A percentile compares a stretch with the other conserved stretches of the same genome.
These are phyloP conservation scores for Plodia interpunctella DNA, from an alignment of 1,140 invertebrate genomes.

Conservation along the genomic window DNA sequence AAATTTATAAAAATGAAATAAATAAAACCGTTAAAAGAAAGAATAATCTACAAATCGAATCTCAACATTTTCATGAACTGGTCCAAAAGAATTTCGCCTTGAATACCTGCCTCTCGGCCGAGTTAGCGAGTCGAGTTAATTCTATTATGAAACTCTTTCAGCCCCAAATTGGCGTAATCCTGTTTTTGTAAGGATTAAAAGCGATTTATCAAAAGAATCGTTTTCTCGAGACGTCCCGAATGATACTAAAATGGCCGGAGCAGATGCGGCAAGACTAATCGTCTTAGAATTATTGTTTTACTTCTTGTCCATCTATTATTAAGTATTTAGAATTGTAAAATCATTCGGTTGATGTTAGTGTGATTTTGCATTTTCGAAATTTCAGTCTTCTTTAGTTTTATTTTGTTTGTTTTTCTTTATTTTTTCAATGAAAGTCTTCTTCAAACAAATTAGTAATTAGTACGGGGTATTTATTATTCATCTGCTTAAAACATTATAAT, in stretches of 20 bases:
- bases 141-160: conserved; percentile 30
- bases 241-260: conserved; percentile 13
- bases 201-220: conserved; percentile 30
- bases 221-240: conserved; percentile 20
- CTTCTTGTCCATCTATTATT: conserved; percentile 1
- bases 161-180: conserved; percentile 23
- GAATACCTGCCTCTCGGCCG: neutral
- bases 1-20: too few relatives aligned
- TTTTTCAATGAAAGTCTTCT: too few relatives aligned
- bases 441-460: too few relatives aligned
- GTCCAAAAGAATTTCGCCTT: neutral
- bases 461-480: too few relatives aligned
- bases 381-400: too few relatives aligned
- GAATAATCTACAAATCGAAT: too few relatives aligned
- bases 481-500: too few relatives aligned
- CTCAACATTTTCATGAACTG: too few relatives aligned
- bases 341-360: neutral
- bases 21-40: too few relatives aligned
- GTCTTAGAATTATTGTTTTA: conserved; percentile 11
- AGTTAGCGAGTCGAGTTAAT: conserved; percentile 19
- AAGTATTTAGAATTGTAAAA: neutral
- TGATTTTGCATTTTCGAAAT: neutral
- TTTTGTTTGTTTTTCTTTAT: too few relatives aligned
- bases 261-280: conserved; percentile 19
- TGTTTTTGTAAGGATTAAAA: conserved; percentile 30